Conservation (phyloP, 2,888 invertebrate species). For the Saturnia japonica region DNA sequence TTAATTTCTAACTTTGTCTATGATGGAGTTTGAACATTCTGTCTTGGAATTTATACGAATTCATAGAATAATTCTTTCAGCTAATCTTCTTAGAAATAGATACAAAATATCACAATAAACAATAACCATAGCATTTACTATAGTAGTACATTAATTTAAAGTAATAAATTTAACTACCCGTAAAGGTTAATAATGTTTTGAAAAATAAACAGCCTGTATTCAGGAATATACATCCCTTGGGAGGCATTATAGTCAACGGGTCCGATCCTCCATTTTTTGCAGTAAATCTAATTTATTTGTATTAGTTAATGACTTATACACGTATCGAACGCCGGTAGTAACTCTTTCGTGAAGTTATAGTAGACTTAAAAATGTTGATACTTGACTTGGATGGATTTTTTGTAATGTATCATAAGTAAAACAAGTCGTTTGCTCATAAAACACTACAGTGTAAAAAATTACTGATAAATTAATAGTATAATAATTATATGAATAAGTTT, state of each 20-base stretch:
- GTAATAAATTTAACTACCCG: neutral
- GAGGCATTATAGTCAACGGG: conserved; percentile 64
- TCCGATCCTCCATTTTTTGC: conserved; percentile 74
- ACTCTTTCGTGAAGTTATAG: conserved; percentile 60
- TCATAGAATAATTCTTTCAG: too few species aligned
- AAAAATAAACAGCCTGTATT: conserved; percentile 49
- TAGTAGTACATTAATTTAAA: neutral
- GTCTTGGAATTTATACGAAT: too few species aligned
- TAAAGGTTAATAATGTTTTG: neutral
- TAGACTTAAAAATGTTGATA: conserved; percentile 48
- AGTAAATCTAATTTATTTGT: conserved; percentile 81
- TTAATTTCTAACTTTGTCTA: too few species aligned
- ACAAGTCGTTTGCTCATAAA: neutral
- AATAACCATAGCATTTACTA: too few species aligned
- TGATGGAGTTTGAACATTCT: too few species aligned
- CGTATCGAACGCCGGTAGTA: conserved; percentile 56
- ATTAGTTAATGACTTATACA: conserved; percentile 81
- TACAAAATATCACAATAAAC: too few species aligned
- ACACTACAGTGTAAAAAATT: neutral
- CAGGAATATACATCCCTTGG: conserved; percentile 62
- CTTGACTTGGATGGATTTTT: conserved; percentile 31
- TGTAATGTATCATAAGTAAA: neutral
- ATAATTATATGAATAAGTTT: too few species aligned
- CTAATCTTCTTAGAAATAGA: too few species aligned
- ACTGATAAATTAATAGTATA: neutral